Percentiles rank a stretch among this genome's conserved stretches.
Evolutionary conservation across 2,888 invertebrate species (phyloP).

Genomic region (Caenorhabditis uteleia): DNA sequence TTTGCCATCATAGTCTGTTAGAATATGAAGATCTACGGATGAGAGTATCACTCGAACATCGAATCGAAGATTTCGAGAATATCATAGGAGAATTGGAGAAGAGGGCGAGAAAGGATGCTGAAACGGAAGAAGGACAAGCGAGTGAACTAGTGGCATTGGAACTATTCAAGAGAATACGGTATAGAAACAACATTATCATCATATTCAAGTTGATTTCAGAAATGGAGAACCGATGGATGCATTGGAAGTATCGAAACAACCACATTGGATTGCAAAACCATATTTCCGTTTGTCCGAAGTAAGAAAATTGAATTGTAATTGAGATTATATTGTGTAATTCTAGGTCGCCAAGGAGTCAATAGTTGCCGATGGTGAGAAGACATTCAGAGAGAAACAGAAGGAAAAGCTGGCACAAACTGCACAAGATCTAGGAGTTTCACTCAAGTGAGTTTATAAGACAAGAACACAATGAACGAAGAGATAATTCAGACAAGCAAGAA

Average conservation of each 20-base stretch:
- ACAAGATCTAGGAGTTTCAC: slow-evolving; percentile 42
- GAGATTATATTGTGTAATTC: slow-evolving; percentile 3
- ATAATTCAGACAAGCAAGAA: slow-evolving; percentile 38
- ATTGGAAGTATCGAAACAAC: slow-evolving; percentile 50
- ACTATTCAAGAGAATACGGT: slow-evolving; percentile 43
- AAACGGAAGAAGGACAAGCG: slow-evolving; percentile 25
- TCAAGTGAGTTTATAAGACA: slow-evolving; percentile 29
- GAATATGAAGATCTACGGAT: slow-evolving; percentile 62
- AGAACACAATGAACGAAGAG: background rate
- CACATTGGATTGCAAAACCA: slow-evolving; percentile 66
- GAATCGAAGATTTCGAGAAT: slow-evolving; percentile 51
- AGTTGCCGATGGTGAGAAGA: slow-evolving; percentile 38
- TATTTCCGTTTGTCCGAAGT: slow-evolving; percentile 61
- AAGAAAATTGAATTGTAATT: slow-evolving; percentile 7
- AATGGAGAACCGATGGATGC: slow-evolving; percentile 31
- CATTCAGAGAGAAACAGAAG: slow-evolving; percentile 41
- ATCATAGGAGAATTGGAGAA: slow-evolving; percentile 55
- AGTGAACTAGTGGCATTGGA: slow-evolving; percentile 19
- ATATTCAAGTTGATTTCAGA: slow-evolving; percentile 8
- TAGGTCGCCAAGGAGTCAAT: slow-evolving; percentile 42
- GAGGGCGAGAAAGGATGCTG: slow-evolving; percentile 23
- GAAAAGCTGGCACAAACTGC: slow-evolving; percentile 40
- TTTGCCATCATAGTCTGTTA: slow-evolving; percentile 81
- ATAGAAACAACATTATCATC: slow-evolving; percentile 1
- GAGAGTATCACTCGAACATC: slow-evolving; percentile 50